phyloP scores from a whole-genome alignment of 2,797 vertebrate genomes.

The Sternotherus odoratus region DNA sequence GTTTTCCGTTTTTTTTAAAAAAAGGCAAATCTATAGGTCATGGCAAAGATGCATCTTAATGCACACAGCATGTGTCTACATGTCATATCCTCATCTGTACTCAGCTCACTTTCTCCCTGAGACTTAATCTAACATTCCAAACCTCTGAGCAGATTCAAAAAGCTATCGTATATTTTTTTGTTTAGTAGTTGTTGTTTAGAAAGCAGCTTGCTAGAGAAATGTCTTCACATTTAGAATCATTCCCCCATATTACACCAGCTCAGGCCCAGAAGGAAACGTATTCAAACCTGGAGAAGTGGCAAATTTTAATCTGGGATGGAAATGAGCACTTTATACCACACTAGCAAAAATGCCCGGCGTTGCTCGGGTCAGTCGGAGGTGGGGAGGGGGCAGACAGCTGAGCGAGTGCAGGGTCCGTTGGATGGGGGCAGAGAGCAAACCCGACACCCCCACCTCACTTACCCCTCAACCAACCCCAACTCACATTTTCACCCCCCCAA shows the following conservation, averaged over 20 bases:
- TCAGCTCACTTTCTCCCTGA: conserved; percentile 25
- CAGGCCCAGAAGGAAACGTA: neutral
- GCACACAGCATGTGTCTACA: neutral
- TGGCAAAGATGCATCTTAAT: neutral
- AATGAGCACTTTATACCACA: neutral
- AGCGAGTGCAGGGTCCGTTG: no score
- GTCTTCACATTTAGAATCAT: neutral
- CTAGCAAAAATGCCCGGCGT: no score
- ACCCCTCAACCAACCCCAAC: no score
- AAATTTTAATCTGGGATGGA: neutral
- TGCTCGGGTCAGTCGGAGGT: no score
- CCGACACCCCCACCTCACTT: no score
- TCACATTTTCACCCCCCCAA: no score
- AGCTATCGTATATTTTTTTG: neutral
- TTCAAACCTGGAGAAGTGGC: neutral
- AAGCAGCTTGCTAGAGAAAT: neutral
- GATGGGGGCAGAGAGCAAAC: no score
- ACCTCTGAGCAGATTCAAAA: conserved; percentile 31
- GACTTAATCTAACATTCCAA: conserved; percentile 29
- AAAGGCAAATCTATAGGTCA: neutral
- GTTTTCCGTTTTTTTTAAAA: neutral
- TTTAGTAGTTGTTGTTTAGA: neutral
- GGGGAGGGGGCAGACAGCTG: no score
- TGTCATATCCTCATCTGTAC: neutral
- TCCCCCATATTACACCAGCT: neutral